Evolutionary conservation across 2,113 vertebrate genomes (phyloP).

Genomic region (Chloroceryle aenea): DNA sequence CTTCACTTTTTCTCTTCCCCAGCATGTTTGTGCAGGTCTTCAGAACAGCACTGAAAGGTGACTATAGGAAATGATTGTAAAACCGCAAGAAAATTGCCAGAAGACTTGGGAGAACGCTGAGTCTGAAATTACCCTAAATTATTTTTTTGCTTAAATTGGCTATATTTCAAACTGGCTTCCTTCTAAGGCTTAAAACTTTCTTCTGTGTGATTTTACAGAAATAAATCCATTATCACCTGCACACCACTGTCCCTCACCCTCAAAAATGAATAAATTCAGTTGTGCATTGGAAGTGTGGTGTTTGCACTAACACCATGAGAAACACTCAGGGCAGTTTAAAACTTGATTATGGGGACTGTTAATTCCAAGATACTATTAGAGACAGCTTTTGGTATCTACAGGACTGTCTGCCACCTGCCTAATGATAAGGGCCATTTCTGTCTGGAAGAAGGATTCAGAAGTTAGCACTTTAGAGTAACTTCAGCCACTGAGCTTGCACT

Average conservation of each 20-base stretch:
- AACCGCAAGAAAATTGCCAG: not conserved
- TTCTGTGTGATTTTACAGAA: not conserved
- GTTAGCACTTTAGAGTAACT: not conserved
- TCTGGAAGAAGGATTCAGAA: not conserved
- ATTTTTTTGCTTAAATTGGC: slow-evolving; percentile 35
- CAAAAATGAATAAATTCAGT: not conserved
- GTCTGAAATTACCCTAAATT: slow-evolving; percentile 14
- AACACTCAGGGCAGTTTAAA: not conserved
- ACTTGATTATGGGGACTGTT: not conserved
- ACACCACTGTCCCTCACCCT: rapidly evolving
- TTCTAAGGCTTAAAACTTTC: not conserved
- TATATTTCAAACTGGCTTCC: not conserved
- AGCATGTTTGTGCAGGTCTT: not conserved
- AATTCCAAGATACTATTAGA: not conserved
- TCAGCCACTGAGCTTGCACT: not conserved
- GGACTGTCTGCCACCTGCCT: not conserved
- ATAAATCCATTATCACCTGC: not conserved
- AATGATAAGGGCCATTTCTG: not conserved
- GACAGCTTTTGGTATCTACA: not conserved
- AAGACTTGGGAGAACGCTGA: not conserved
- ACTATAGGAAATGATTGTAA: not conserved
- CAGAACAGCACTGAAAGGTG: not conserved
- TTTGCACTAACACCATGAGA: not conserved
- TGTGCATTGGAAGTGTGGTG: not conserved
- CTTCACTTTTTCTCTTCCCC: not conserved